phyloP scores from a whole-genome alignment of 2,113 vertebrate genomes.

The Antechinus flavipes region DNA sequence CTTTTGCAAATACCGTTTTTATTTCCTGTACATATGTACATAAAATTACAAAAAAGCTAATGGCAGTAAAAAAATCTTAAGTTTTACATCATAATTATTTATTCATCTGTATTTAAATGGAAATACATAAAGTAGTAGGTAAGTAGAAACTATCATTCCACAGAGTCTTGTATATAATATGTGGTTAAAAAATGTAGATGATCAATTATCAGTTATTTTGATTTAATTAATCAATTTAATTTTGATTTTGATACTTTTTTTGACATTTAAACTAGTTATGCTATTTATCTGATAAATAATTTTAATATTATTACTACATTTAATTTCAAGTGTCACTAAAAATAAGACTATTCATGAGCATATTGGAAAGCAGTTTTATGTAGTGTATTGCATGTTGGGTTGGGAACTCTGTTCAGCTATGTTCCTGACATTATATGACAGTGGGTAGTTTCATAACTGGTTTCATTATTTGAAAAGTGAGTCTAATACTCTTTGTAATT shows the following conservation, averaged over 20 bases:
- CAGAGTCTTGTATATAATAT: background rate
- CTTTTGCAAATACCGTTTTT: background rate
- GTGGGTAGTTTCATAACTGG: background rate
- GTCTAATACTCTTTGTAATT: background rate
- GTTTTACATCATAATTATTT: background rate
- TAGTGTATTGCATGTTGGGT: background rate
- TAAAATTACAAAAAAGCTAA: background rate
- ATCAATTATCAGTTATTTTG: background rate
- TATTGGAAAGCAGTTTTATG: background rate
- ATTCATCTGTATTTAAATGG: background rate
- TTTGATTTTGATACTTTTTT: background rate
- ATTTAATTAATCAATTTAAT: background rate
- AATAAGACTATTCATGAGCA: background rate
- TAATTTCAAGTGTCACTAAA: background rate
- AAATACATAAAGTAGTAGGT: background rate
- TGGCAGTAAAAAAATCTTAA: background rate
- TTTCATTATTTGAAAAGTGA: background rate
- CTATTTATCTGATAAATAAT: background rate
- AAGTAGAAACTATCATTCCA: background rate
- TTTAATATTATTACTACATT: background rate
- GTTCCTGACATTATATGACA: background rate
- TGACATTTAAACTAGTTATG: background rate
- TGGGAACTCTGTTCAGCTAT: background rate
- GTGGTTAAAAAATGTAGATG: background rate
- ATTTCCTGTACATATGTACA: background rate